Conservation (phyloP, 2,113 vertebrate genomes). For the Daubentonia madagascariensis region DNA sequence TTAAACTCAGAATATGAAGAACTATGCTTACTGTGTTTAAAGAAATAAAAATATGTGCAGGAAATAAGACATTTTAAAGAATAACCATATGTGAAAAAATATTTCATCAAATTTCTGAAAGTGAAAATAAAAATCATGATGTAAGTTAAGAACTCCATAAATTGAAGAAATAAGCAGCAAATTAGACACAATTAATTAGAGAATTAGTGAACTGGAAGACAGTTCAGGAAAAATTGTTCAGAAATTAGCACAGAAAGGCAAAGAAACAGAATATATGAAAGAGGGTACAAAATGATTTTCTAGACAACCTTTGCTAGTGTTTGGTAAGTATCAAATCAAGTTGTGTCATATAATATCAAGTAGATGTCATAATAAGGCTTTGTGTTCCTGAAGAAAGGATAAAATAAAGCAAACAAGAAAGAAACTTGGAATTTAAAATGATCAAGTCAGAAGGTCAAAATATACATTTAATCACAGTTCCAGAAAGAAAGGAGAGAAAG, state of each 20-base stretch:
- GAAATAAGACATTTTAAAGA: neutral
- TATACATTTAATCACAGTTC: neutral
- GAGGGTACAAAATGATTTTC: neutral
- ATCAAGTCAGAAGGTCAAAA: neutral
- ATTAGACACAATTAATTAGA: no score
- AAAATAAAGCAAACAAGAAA: neutral
- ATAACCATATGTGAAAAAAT: neutral
- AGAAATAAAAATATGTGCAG: neutral
- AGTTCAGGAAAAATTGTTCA: neutral
- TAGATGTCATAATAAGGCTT: neutral
- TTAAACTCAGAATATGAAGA: neutral
- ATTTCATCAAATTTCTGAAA: neutral
- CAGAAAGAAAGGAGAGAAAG: neutral
- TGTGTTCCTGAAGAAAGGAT: neutral
- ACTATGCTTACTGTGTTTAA: neutral
- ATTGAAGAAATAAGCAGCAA: no score
- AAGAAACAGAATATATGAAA: neutral
- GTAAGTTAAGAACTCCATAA: neutral
- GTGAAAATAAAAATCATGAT: neutral
- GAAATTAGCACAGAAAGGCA: neutral
- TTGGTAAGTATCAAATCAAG: neutral
- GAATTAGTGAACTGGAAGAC: neutral
- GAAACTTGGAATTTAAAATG: conserved; percentile 10
- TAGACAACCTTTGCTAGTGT: neutral
- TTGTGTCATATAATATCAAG: neutral